Conservation (phyloP, 1,140 invertebrate species). For the Leptopilina clavipes region DNA sequence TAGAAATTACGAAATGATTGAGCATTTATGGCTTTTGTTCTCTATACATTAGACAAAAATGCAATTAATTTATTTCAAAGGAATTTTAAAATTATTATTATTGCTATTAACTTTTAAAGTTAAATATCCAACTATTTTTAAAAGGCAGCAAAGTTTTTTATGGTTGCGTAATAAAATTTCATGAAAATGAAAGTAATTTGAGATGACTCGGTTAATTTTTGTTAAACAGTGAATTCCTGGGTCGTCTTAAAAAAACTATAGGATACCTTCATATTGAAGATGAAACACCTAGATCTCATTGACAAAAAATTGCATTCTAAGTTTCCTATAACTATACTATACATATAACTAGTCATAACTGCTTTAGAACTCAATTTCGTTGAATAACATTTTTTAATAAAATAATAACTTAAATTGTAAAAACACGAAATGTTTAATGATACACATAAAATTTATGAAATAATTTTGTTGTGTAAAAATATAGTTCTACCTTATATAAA, state of each 20-base stretch:
- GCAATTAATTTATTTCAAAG: too few species aligned
- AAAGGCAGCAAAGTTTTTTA: background rate
- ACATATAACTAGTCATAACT: background rate
- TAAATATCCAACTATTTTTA: background rate
- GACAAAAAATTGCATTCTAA: background rate
- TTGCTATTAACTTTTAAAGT: background rate
- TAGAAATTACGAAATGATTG: slow-evolving; percentile 37
- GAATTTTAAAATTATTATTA: background rate
- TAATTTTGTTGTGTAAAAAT: too few species aligned
- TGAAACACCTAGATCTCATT: background rate
- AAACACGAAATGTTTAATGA: background rate
- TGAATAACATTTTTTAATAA: background rate
- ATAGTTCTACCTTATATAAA: too few species aligned
- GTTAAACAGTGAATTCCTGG: background rate
- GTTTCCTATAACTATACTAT: slow-evolving; percentile 6
- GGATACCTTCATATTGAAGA: background rate
- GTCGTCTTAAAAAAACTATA: background rate
- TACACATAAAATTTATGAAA: background rate
- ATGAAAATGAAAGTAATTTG: background rate
- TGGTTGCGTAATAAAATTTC: background rate
- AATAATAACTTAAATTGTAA: background rate
- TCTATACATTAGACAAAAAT: background rate
- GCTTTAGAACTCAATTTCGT: background rate
- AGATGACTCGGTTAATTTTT: background rate
- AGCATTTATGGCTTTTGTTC: background rate